A percentile compares a stretch with the other conserved stretches of the same genome.
phyloP scores from a whole-genome alignment of 2,113 vertebrate species.

The Ailuropoda melanoleuca region DNA sequence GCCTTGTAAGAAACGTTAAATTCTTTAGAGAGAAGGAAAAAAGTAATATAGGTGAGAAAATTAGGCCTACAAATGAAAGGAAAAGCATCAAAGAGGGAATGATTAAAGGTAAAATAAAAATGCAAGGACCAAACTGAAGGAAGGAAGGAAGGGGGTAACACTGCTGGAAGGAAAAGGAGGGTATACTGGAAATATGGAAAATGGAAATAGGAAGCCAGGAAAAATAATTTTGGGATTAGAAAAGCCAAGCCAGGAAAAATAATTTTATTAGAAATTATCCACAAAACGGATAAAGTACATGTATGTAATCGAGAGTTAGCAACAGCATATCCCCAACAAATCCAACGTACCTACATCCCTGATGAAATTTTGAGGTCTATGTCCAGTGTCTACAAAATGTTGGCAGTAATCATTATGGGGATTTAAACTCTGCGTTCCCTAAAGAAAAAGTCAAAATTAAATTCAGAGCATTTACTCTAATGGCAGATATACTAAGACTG shows the following conservation, averaged over 20 bases:
- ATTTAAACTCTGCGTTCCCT: slow-evolving; percentile 98
- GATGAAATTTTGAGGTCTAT: slow-evolving; percentile 99
- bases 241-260: neutral
- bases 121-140: neutral
- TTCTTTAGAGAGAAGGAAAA: neutral
- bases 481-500: neutral
- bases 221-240: neutral
- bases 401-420: slow-evolving; percentile 99
- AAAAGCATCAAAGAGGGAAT: neutral
- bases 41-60: neutral
- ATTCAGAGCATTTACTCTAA: neutral
- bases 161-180: neutral
- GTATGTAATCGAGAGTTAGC: neutral
- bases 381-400: slow-evolving; percentile 99
- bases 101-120: neutral
- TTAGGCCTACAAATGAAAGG: neutral
- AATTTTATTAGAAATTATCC: neutral
- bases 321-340: neutral
- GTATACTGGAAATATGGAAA: neutral
- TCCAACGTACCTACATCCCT: slow-evolving; percentile 94
- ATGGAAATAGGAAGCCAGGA: neutral
- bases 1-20: neutral
- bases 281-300: neutral
- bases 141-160: neutral
- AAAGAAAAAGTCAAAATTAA: slow-evolving; percentile 65